Evolutionary conservation across 2,113 vertebrate genomes (phyloP), one percentile per base, ranked within the genome.

Genomic region (Pedetes capensis): DNA sequence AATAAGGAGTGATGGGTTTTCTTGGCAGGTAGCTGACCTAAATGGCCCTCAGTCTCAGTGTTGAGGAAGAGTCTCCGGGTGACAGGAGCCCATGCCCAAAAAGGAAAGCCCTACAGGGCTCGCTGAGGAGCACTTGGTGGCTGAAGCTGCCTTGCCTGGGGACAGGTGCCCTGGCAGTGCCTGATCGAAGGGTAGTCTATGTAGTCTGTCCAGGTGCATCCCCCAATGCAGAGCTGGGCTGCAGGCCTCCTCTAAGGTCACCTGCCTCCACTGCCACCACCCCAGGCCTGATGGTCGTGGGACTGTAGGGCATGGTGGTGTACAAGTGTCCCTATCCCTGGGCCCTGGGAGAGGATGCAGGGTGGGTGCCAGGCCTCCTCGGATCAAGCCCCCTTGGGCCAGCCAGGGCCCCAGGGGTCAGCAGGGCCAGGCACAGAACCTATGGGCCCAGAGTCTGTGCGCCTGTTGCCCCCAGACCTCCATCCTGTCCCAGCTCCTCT

Each of bases 21-120:
- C n/a, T 34, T 71, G 23, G 49, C 74, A n/a, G 64, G 14, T 57
- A 13, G 39, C 55, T 80, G 66, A n/a, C 57, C 82, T 69, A 39
- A 57, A 64, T 7, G 27, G 57, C 57, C 72, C 49, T n/a, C n/a
- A 8, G n/a, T 39, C 64, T 29, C 47, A 55, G 61, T 8, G 2
- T 1, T 5, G 4, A 39, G 23, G 39, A 86, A 25, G 39, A 23
- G 3, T 3, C 39, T 61, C 2, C 0, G 12, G 74, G n/a, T 12
- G 34, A 6, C n/a, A 5, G 6, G n/a, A 68, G 11, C 18, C 29
- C 55, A n/a, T 51, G 7, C 37, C 3, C 14, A 0, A 53, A 5
- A 57, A 6, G 27, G 34, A 12, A 37, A 51, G 59, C 42, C 49
- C 23, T 0, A 5, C 13, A 20, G 47, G 59, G 7, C 3, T 1